Base-by-base conservation (phyloP, 2,113 vertebrate genomes). In the Spilogale gracilis region DNA sequence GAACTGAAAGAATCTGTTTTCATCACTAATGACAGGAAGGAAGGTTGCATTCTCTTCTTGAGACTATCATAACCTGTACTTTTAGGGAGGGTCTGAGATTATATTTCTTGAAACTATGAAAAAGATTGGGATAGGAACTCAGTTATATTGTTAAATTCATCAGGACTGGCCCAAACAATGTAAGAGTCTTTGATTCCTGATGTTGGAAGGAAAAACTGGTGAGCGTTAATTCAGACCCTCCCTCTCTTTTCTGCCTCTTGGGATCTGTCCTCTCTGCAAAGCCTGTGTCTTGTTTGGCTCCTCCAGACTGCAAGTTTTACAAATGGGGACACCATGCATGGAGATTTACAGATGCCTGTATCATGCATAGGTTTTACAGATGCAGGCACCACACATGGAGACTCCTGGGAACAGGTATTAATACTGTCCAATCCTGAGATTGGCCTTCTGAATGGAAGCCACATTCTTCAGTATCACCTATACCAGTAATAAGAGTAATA, bases 161-260 rank as follows among this genome's bases (percentile, higher is more conserved):
- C 25, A 50, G 65, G 63, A 80, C 54, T 89, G 84, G 60, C n/a
- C 2, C 45, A 65, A 9, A 65, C 10, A 65, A 89, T 61, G 58
- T 63, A 73, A 38, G 30, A 63, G 13, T 43, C 61, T 78, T 80
- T 88, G 43, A 86, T 65, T 82, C 27, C 21, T 3, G 18, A 88
- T 13, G 83, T 52, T 92, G 43, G 88, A 95, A 95, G 76, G 25
- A 52, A 89, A 92, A 96, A 45, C 32, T 25, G 43, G 32, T 21
- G 16, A 61, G 10, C 43, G 3, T 86, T 86, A 82, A 63, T 65
- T 13, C n/a, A 89, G 25, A 88, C n/a, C 2, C 38, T 83, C 54
- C 2, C 32, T 56, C 54, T 94, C 38, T 12, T 50, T n/a, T 83
- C n/a, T 78, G 56, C 38, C 3, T 60, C 25, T 89, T 73, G 30